phyloP scores from a whole-genome alignment of 2,888 invertebrate genomes.

The Yponomeuta malinellus region DNA sequence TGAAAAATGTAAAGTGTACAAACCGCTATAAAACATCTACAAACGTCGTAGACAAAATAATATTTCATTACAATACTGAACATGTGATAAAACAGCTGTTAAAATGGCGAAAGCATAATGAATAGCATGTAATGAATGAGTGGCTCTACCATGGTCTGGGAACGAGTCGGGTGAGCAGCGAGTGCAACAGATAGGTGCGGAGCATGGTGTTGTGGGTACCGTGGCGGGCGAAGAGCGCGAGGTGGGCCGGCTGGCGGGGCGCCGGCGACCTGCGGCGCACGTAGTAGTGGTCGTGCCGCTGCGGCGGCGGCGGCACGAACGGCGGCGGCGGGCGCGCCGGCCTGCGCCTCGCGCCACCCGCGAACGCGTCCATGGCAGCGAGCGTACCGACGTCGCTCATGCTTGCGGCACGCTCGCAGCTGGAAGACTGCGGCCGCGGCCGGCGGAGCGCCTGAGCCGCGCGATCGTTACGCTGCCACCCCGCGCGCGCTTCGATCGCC shows the following conservation, averaged over 20 bases:
- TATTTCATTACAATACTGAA: too few species aligned
- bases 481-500: constrained; percentile 65
- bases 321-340: constrained; percentile 67
- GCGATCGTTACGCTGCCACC: constrained; percentile 40
- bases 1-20: too few species aligned
- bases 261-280: constrained; percentile 72
- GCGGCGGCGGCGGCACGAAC: constrained; percentile 69
- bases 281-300: constrained; percentile 67
- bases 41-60: too few species aligned
- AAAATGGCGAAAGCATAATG: constrained; percentile 9
- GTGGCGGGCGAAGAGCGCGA: constrained; percentile 62
- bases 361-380: constrained; percentile 73
- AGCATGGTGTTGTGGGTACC: constrained; percentile 39
- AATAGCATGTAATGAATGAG: constrained; percentile 3
- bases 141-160: too few species aligned
- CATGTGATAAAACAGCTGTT: too few species aligned
- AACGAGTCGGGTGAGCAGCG: too few species aligned
- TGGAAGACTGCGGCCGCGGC: constrained; percentile 55
- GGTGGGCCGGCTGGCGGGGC: constrained; percentile 60
- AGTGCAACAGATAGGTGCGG: constrained; percentile 15
- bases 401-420: constrained; percentile 68
- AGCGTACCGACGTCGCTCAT: constrained; percentile 75
- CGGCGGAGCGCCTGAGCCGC: neutral
- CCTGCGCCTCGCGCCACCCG: constrained; percentile 70
- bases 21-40: too few species aligned